phyloP scores from a whole-genome alignment of 2,888 invertebrate species.

The Apantesis nais region DNA sequence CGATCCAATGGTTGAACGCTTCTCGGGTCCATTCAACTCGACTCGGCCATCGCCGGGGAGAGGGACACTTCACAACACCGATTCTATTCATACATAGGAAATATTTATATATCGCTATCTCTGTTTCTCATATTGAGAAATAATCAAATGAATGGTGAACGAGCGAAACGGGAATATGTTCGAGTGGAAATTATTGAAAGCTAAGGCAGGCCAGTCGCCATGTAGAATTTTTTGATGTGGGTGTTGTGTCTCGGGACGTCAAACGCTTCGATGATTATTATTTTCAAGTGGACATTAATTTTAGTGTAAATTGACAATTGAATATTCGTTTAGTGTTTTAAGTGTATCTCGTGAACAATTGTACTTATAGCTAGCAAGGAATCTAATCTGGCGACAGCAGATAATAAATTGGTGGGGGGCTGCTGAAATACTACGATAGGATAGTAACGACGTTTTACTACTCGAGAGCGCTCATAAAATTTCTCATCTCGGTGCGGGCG shows the following conservation, averaged over 20 bases:
- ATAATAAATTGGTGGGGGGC: constrained; percentile 83
- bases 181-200: constrained; percentile 84
- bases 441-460: constrained; percentile 85
- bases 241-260: constrained; percentile 83
- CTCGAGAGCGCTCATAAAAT: constrained; percentile 79
- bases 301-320: constrained; percentile 71
- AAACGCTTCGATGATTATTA: constrained; percentile 83
- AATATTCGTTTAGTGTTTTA: constrained; percentile 62
- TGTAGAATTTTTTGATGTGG: constrained; percentile 85
- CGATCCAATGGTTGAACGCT: constrained; percentile 86
- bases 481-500: constrained; percentile 77
- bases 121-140: constrained; percentile 77
- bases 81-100: constrained; percentile 84
- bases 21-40: constrained; percentile 86
- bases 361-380: constrained; percentile 67
- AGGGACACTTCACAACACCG: constrained; percentile 81
- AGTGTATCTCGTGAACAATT: constrained; percentile 58
- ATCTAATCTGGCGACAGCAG: constrained; percentile 74
- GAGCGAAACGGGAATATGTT: constrained; percentile 81
- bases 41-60: constrained; percentile 72
- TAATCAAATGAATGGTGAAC: constrained; percentile 83
- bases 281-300: constrained; percentile 80
- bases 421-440: constrained; percentile 84
- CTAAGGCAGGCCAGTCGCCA: constrained; percentile 80
- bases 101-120: constrained; percentile 79